Evolutionary conservation across 2,797 vertebrate genomes (phyloP).

Genomic region (Lagorchestes hirsutus): DNA sequence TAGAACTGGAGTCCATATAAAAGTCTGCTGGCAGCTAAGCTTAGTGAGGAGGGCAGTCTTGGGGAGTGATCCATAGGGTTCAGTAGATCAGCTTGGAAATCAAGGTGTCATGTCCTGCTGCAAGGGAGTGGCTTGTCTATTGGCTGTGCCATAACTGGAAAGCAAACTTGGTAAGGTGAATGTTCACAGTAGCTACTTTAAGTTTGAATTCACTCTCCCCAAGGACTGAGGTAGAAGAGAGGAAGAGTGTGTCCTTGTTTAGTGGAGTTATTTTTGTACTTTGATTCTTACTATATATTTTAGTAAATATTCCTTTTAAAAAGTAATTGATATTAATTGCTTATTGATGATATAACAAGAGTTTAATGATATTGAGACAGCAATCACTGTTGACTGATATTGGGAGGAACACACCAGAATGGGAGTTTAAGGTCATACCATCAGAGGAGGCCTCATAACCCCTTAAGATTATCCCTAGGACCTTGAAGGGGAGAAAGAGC

Average conservation of each 20-base stretch:
- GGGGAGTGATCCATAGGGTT: neutral
- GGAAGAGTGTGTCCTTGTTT: neutral
- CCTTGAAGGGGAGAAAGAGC: neutral
- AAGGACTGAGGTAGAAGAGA: neutral
- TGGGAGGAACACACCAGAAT: neutral
- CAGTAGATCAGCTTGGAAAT: neutral
- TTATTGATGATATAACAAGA: neutral
- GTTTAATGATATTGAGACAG: neutral
- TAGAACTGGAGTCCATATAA: too few species aligned
- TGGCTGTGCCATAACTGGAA: neutral
- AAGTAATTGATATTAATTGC: neutral
- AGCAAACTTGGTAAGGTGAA: neutral
- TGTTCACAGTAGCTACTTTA: too few species aligned
- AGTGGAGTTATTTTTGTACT: neutral
- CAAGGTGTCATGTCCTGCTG: neutral
- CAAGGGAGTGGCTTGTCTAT: neutral
- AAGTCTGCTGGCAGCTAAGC: neutral
- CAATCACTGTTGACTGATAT: neutral
- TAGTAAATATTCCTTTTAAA: neutral
- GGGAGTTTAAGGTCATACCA: neutral
- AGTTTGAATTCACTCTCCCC: neutral
- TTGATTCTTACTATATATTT: neutral
- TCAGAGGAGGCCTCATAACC: neutral
- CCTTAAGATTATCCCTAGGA: neutral
- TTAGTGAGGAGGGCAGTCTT: neutral